phyloP scores from a whole-genome alignment of 2,797 vertebrate genomes.

The Taeniopygia guttata region DNA sequence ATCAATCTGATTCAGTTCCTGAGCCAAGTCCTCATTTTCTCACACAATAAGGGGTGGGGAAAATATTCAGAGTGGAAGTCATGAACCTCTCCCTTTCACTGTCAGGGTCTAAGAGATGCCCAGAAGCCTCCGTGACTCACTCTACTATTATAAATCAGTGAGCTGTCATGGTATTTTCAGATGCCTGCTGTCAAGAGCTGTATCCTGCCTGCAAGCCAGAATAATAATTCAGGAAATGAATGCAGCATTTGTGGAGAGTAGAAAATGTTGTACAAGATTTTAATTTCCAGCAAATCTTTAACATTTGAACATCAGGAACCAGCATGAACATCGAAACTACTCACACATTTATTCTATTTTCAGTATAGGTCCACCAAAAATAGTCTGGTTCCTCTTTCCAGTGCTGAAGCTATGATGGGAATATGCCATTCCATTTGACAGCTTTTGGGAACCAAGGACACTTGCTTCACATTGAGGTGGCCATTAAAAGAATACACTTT shows the following conservation, averaged over 20 bases:
- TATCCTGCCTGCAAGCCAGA: conserved; percentile 13
- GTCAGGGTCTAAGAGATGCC: background rate
- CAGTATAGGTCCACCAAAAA: background rate
- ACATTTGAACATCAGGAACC: background rate
- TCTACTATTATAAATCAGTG: background rate
- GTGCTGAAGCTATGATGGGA: background rate
- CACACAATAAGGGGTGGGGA: background rate
- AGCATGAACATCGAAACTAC: background rate
- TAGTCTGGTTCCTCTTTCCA: background rate
- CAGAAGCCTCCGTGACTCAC: background rate
- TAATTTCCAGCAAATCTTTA: conserved; percentile 21
- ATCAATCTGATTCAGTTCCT: background rate
- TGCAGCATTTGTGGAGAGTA: background rate
- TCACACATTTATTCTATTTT: background rate
- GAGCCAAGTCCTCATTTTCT: background rate
- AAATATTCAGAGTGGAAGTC: background rate
- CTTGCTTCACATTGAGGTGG: background rate
- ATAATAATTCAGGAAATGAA: conserved; percentile 33
- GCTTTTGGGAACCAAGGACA: background rate
- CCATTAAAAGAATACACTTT: background rate
- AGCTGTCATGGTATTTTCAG: background rate
- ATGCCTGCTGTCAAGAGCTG: background rate
- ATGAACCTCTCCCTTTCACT: background rate
- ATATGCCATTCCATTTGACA: background rate
- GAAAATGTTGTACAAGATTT: background rate